Percentiles rank a stretch among this genome's conserved stretches.
Evolutionary conservation across 2,113 vertebrate species (phyloP).

Genomic region (Oncorhynchus clarkii): DNA sequence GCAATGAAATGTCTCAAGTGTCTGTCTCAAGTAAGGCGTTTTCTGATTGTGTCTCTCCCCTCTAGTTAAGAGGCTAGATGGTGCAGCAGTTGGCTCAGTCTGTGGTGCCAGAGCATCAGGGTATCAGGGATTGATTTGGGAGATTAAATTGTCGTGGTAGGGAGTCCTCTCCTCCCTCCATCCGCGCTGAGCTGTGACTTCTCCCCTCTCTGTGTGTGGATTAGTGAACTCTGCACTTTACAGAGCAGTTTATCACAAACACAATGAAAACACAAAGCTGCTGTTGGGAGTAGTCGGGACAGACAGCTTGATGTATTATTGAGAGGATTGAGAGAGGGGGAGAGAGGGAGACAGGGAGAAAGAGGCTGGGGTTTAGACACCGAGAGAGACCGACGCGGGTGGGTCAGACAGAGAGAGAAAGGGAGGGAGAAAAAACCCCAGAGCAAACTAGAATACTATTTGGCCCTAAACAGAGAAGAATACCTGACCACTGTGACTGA

Average conservation of each 20-base stretch:
- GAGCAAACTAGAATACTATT: too few species aligned
- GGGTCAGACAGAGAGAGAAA: too few species aligned
- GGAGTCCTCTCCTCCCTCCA: constrained; percentile 15
- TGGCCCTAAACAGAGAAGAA: too few species aligned
- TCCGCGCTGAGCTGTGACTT: constrained; percentile 47
- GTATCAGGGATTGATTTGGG: constrained; percentile 29
- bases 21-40: neutral
- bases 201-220: constrained; percentile 27
- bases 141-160: constrained; percentile 50
- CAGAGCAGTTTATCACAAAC: constrained; percentile 53
- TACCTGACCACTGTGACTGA: too few species aligned
- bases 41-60: constrained; percentile 2
- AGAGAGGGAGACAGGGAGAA: neutral
- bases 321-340: constrained; percentile 13
- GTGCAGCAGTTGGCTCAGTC: neutral
- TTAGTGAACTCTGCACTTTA: constrained; percentile 58
- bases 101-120: constrained; percentile 23
- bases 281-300: constrained; percentile 20
- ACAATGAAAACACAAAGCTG: constrained; percentile 45
- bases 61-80: constrained; percentile 31
- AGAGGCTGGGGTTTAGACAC: neutral
- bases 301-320: constrained; percentile 28
- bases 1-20: neutral
- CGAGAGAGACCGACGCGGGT: neutral
- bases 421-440: too few species aligned